A percentile compares a stretch with the other conserved stretches of the same genome.
phyloP scores from a whole-genome alignment of 2,888 invertebrate genomes.

The Xanthia togata region DNA sequence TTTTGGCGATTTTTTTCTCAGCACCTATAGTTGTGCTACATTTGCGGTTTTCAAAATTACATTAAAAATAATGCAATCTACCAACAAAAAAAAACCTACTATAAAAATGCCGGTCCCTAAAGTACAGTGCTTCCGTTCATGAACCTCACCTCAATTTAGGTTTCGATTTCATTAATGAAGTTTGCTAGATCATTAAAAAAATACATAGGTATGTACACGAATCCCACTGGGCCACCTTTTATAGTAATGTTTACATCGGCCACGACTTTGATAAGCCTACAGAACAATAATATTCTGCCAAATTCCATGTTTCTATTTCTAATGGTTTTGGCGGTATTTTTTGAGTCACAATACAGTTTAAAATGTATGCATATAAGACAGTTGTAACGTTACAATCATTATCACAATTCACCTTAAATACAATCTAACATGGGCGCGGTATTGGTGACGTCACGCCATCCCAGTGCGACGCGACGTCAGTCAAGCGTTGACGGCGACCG shows the following conservation, averaged over 20 bases:
- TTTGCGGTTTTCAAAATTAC: too few relatives aligned
- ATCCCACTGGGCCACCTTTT: neutral
- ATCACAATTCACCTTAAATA: slow-evolving; percentile 10
- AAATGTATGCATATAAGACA: neutral
- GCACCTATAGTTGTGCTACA: too few relatives aligned
- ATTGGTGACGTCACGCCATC: slow-evolving; percentile 28
- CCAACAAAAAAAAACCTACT: too few relatives aligned
- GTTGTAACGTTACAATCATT: slow-evolving; percentile 1
- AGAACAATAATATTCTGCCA: neutral
- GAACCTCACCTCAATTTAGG: slow-evolving; percentile 18
- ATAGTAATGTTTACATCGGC: neutral
- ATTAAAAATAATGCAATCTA: too few relatives aligned
- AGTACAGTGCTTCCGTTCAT: too few relatives aligned
- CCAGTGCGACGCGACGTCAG: slow-evolving; percentile 15
- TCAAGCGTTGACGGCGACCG: slow-evolving; percentile 27
- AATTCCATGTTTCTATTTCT: slow-evolving; percentile 1
- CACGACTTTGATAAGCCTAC: neutral
- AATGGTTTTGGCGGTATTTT: neutral
- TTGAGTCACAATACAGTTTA: neutral
- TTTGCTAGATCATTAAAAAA: slow-evolving; percentile 9
- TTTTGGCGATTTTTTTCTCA: too few relatives aligned
- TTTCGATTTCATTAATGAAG: slow-evolving; percentile 36
- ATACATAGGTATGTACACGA: too few relatives aligned
- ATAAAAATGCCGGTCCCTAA: too few relatives aligned
- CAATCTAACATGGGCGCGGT: slow-evolving; percentile 26